Conservation (phyloP, 2,113 vertebrate species). For the Gracilinanus agilis region DNA sequence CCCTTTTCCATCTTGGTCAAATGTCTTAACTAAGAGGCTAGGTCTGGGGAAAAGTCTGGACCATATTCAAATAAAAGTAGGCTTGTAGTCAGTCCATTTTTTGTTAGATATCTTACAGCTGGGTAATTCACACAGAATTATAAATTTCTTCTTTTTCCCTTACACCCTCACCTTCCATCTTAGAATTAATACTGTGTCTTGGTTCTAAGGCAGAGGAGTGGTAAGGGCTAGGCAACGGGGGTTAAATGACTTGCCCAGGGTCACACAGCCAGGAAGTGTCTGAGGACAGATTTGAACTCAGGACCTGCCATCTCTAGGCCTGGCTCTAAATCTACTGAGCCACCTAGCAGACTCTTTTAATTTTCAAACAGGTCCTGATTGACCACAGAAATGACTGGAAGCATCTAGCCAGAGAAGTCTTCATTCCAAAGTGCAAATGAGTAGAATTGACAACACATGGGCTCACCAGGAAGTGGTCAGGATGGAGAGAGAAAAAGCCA, state of each 20-base stretch:
- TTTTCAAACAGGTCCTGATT: neutral
- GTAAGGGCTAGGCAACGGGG: no score
- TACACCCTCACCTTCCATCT: neutral
- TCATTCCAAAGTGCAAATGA: neutral
- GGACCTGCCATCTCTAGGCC: no score
- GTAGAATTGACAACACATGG: neutral
- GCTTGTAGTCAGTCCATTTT: neutral
- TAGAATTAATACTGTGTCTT: neutral
- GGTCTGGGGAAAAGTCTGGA: neutral
- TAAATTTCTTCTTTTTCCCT: constrained; percentile 13
- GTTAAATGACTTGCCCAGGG: no score
- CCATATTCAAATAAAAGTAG: neutral
- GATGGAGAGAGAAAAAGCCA: neutral
- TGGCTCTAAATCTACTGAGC: no score
- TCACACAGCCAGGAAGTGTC: no score
- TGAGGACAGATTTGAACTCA: no score
- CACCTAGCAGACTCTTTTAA: no score
- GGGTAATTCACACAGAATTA: constrained; percentile 12
- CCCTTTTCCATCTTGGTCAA: neutral
- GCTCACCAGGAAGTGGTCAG: neutral
- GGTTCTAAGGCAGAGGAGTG: no score
- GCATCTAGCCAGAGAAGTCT: neutral
- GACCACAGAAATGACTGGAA: neutral
- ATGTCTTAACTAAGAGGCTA: neutral
- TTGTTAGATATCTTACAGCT: constrained; percentile 17